Percentiles rank a stretch among this genome's conserved stretches.
phyloP scores from a whole-genome alignment of 2,888 invertebrate genomes.

The Nomada goodeniana region DNA sequence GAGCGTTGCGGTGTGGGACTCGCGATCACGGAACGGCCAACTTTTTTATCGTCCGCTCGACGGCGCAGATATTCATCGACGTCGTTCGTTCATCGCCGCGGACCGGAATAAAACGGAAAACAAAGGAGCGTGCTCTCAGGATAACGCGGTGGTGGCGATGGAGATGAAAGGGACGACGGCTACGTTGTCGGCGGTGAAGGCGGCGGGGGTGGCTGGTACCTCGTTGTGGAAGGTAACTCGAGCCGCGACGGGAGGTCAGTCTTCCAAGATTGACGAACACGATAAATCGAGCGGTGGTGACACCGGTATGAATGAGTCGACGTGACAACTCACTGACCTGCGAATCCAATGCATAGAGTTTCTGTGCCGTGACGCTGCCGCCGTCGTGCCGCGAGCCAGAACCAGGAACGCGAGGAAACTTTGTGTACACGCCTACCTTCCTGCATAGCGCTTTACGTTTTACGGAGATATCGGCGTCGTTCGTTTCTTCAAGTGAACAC shows the following conservation, averaged over 20 bases:
- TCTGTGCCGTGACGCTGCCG: conserved; percentile 60
- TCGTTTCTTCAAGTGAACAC: too few species aligned
- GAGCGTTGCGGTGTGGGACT: conserved; percentile 35
- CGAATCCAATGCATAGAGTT: conserved; percentile 83
- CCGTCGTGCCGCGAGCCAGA: conserved; percentile 20
- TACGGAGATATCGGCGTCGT: too few species aligned
- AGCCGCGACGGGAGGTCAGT: conserved; percentile 82
- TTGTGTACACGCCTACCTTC: conserved; percentile 20
- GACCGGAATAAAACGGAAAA: conserved; percentile 71
- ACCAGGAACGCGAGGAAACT: conserved; percentile 38
- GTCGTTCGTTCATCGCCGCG: conserved; percentile 52
- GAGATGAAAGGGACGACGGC: background rate
- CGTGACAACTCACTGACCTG: conserved; percentile 84
- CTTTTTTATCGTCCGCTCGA: conserved; percentile 60
- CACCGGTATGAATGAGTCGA: conserved; percentile 78
- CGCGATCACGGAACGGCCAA: conserved; percentile 38
- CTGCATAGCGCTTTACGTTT: too few species aligned
- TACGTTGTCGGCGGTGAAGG: conserved; percentile 11
- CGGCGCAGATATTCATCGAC: conserved; percentile 62
- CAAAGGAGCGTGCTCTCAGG: conserved; percentile 67
- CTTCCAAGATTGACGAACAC: conserved; percentile 81
- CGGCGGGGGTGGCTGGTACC: conserved; percentile 38
- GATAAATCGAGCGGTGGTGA: conserved; percentile 82
- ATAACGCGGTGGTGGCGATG: conserved; percentile 36
- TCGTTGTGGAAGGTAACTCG: conserved; percentile 78